phyloP scores from a whole-genome alignment of 2,797 vertebrate genomes.

The Nasua narica region DNA sequence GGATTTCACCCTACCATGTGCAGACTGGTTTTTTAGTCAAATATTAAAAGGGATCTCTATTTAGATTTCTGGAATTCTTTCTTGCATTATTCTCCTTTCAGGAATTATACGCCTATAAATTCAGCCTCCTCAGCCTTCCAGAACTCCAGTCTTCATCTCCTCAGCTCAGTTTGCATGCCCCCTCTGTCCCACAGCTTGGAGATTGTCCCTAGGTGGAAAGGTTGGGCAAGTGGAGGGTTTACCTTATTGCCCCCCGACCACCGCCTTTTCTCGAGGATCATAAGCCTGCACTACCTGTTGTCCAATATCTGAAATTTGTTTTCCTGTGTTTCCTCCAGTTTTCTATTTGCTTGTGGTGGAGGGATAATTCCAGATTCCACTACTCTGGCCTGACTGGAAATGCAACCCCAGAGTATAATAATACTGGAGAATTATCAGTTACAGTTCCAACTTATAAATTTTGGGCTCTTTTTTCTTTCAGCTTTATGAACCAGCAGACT shows the following conservation, averaged over 20 bases:
- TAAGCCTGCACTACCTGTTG: background rate
- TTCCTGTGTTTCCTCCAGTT: background rate
- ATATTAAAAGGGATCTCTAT: background rate
- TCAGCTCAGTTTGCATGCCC: background rate
- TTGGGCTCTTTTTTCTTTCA: background rate
- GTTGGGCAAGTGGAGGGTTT: background rate
- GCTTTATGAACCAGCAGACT: background rate
- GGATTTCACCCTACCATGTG: background rate
- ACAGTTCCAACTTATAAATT: background rate
- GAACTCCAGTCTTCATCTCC: background rate
- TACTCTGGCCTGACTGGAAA: background rate
- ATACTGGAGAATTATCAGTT: background rate
- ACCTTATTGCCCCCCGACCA: background rate
- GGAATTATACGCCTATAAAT: background rate
- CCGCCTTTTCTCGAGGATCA: background rate
- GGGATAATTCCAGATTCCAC: background rate
- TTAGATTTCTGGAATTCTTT: background rate
- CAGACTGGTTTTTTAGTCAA: background rate
- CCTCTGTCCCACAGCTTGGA: background rate
- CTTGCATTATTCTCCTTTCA: background rate
- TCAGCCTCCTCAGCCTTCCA: background rate
- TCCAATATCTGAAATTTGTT: background rate
- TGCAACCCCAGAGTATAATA: background rate
- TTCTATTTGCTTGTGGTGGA: background rate
- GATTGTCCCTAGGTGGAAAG: background rate